phyloP scores from a whole-genome alignment of 2,888 invertebrate genomes.

The Vesta saturnalis region DNA sequence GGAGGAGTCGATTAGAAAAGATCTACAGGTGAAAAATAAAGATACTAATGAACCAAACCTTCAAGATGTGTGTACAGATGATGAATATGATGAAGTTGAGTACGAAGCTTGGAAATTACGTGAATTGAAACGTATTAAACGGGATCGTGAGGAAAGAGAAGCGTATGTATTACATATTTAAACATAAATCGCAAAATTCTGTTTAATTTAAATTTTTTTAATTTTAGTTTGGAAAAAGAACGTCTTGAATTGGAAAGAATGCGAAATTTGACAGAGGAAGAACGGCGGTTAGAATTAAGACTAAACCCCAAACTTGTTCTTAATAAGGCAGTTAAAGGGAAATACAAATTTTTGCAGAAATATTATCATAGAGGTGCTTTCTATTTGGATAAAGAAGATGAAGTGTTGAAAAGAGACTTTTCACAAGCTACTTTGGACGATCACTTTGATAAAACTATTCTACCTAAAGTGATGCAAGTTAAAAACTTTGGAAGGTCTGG shows the following conservation, averaged over 20 bases:
- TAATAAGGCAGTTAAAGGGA: slow-evolving; percentile 95
- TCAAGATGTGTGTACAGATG: slow-evolving; percentile 90
- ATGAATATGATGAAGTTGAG: slow-evolving; percentile 95
- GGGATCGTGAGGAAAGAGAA: slow-evolving; percentile 95
- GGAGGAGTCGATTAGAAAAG: slow-evolving; percentile 88
- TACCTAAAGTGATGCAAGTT: slow-evolving; percentile 99
- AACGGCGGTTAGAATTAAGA: slow-evolving; percentile 87
- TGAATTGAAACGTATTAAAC: slow-evolving; percentile 94
- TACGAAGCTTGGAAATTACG: slow-evolving; percentile 98
- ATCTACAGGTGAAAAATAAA: slow-evolving; percentile 71
- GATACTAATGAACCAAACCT: slow-evolving; percentile 81
- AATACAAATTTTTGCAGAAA: slow-evolving; percentile 99
- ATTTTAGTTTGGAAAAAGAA: slow-evolving; percentile 83
- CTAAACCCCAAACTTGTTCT: slow-evolving; percentile 92
- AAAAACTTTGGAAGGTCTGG: slow-evolving; percentile 99
- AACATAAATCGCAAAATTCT: too few relatives aligned
- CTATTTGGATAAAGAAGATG: slow-evolving; percentile 94
- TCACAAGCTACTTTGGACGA: slow-evolving; percentile 97
- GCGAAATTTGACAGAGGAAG: slow-evolving; percentile 95
- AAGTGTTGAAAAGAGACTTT: slow-evolving; percentile 91
- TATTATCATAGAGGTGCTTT: slow-evolving; percentile 99
- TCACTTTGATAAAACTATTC: slow-evolving; percentile 98
- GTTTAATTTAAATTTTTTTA: background rate
- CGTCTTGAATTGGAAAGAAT: slow-evolving; percentile 88
- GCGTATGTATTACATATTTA: slow-evolving; percentile 68